phyloP scores from a whole-genome alignment of 2,113 vertebrate genomes.

The Atlantisia rogersi region DNA sequence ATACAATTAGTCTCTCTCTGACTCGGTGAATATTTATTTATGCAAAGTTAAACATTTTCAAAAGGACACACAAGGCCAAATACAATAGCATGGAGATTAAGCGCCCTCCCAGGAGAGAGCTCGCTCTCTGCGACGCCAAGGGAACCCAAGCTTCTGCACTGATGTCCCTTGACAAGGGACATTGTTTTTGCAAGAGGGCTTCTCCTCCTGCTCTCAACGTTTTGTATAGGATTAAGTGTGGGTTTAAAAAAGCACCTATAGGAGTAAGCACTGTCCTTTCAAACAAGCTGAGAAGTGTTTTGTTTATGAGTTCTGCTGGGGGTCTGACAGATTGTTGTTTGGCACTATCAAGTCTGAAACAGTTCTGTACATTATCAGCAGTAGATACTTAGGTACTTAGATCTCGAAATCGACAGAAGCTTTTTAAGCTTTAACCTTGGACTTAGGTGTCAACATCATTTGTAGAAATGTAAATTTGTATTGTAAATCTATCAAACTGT shows the following conservation, averaged over 20 bases:
- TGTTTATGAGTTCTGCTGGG: not conserved
- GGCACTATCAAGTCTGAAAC: not conserved
- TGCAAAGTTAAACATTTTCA: constrained; percentile 48
- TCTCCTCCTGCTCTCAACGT: constrained; percentile 5
- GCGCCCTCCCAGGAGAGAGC: constrained; percentile 4
- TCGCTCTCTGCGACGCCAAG: not conserved
- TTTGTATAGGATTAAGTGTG: not conserved
- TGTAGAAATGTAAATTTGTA: not conserved
- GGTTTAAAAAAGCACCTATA: not conserved
- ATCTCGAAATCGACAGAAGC: not conserved
- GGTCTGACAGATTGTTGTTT: not conserved
- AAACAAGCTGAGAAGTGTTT: not conserved
- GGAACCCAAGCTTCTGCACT: not conserved
- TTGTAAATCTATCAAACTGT: not conserved
- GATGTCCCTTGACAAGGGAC: not conserved
- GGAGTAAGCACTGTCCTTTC: not conserved
- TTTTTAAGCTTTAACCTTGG: not conserved
- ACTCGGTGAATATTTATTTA: constrained; percentile 59
- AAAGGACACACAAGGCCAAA: constrained; percentile 17
- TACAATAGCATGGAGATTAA: not conserved
- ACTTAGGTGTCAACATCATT: not conserved
- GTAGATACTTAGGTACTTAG: not conserved
- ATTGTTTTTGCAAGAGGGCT: not conserved
- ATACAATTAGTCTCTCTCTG: not conserved
- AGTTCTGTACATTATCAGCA: not conserved